phyloP scores from a whole-genome alignment of 2,888 invertebrate species.

The Xestia ashworthii region DNA sequence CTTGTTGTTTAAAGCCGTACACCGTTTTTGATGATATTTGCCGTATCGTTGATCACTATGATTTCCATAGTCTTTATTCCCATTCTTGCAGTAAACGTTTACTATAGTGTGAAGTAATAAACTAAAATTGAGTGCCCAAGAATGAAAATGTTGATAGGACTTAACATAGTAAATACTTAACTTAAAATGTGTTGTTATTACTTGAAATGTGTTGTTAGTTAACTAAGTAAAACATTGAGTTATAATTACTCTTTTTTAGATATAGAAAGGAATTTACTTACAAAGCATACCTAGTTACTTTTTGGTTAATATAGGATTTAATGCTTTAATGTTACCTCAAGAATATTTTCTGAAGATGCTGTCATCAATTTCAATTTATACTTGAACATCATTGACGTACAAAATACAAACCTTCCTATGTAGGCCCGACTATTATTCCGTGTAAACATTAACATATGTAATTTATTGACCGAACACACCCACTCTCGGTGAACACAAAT shows the following conservation, averaged over 20 bases:
- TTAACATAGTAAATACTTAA: background rate
- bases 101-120: background rate
- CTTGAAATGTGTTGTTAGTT: background rate
- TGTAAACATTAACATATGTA: slow-evolving; percentile 28
- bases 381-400: background rate
- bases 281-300: too few relatives aligned
- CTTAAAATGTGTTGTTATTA: background rate
- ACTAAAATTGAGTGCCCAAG: background rate
- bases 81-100: slow-evolving; percentile 5
- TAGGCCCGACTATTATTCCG: slow-evolving; percentile 7
- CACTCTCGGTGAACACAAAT: slow-evolving; percentile 32
- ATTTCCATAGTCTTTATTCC: too few relatives aligned
- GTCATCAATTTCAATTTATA: background rate
- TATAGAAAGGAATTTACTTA: too few relatives aligned
- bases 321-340: background rate
- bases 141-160: slow-evolving; percentile 15
- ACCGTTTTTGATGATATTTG: background rate
- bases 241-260: too few relatives aligned
- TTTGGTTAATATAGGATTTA: too few relatives aligned
- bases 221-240: background rate
- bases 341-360: background rate
- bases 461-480: slow-evolving; percentile 36
- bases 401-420: background rate
- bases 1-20: background rate
- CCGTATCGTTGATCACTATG: background rate